Evolutionary conservation across 2,113 vertebrate species (phyloP), one percentile per base, ranked within the genome.

Genomic region (Ictalurus punctatus): DNA sequence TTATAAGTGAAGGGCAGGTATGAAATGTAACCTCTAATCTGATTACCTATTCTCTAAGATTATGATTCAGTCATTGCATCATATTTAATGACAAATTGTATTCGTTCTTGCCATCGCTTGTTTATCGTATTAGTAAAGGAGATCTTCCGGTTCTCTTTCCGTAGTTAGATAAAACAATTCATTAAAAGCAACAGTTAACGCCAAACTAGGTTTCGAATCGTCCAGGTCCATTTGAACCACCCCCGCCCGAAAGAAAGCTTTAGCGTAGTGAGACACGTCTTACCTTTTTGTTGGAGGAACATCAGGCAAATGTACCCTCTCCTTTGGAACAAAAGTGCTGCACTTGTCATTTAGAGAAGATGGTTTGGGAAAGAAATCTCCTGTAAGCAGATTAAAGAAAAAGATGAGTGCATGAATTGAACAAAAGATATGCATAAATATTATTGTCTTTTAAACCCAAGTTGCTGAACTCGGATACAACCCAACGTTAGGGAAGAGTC

Each of bases 321-420:
- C 12, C 25, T 76, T 87, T 1, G 1, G 13, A 25, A 37, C 54
- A 85, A 91, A 91, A 17, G 7, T 73, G 16, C 48, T 54, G 84
- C 90, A 91, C 25, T 87, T 83, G 25, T 21, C 58, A 4, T 56
- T 59, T 10, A 40, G 76, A 17, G 44, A 40, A 2, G 40, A 27
- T 0, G 65, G n/a, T 58, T 17, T 71, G 17, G 87, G 85, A 7
- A 91, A 82, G 56, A 89, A 21, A 54, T 86, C 86, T 85, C 88
- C 90, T 91, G 83, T 16, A 89, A 74, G 2, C 34, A 61, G 87
- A 63, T 10, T 7, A 59, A 85, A 73, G 56, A 86, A 14, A 13
- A 73, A 37, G 73, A 48, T 9, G 12, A 76, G 19, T 40, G 14
- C 19, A 23, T 34, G 6, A 74, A 74, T 19, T 34, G 17, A 19